Evolutionary conservation across 2,797 vertebrate species (phyloP).

Genomic region (Rhabdophis nuchalis): DNA sequence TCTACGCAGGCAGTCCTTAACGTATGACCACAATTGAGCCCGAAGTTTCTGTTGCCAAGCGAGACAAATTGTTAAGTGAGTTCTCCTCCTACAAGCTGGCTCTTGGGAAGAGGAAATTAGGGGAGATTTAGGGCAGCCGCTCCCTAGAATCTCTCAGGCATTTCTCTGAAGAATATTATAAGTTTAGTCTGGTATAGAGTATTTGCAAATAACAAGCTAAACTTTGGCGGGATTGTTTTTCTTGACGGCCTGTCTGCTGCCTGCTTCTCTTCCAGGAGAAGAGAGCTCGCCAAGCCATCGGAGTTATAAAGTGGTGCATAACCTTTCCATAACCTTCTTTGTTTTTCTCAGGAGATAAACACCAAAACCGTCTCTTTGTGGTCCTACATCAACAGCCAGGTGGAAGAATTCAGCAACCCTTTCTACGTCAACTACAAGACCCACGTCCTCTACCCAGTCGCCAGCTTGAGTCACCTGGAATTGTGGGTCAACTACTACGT

Average conservation of each 20-base stretch:
- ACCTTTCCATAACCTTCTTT: background rate
- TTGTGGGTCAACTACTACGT: constrained; percentile 93
- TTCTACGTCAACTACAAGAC: constrained; percentile 92
- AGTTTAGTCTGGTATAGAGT: background rate
- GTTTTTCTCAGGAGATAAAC: constrained; percentile 77
- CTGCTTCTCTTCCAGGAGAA: background rate
- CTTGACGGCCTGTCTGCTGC: too few relatives aligned
- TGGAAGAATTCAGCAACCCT: constrained; percentile 92
- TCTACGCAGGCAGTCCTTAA: too few relatives aligned
- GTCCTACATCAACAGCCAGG: constrained; percentile 94
- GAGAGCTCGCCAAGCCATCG: background rate
- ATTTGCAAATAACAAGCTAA: background rate
- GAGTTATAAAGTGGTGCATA: background rate
- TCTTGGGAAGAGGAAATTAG: too few relatives aligned
- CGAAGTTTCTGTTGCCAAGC: too few relatives aligned
- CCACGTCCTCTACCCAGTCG: constrained; percentile 88
- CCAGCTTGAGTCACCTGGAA: constrained; percentile 87
- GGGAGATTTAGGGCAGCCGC: too few relatives aligned
- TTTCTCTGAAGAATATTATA: background rate
- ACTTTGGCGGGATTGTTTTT: background rate
- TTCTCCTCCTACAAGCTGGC: too few relatives aligned
- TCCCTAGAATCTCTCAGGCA: too few relatives aligned
- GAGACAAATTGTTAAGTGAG: too few relatives aligned
- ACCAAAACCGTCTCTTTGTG: constrained; percentile 86
- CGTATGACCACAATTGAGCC: too few relatives aligned